A percentile compares a stretch with the other conserved stretches of the same genome.
Conservation (phyloP, 2,797 vertebrate species). For the Sebastes iracundus region DNA sequence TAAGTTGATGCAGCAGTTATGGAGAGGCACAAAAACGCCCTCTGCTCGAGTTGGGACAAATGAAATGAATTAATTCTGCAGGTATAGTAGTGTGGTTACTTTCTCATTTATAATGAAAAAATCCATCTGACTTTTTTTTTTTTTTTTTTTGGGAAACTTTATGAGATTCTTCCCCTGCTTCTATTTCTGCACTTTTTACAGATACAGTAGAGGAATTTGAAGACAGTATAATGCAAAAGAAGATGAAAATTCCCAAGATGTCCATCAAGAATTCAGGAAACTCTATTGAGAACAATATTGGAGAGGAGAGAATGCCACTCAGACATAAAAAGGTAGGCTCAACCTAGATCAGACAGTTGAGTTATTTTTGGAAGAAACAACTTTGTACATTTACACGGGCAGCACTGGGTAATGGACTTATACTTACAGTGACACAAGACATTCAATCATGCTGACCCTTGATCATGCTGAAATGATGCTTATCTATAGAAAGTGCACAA, state of each 20-base stretch:
- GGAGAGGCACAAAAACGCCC: neutral
- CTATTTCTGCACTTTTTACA: slow-evolving; percentile 73
- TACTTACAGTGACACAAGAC: neutral
- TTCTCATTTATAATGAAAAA: slow-evolving; percentile 7
- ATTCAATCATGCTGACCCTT: neutral
- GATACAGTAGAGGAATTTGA: slow-evolving; percentile 99
- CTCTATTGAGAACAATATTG: slow-evolving; percentile 93
- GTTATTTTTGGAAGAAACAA: neutral
- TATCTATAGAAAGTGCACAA: neutral
- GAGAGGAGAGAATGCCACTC: slow-evolving; percentile 93
- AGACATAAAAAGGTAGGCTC: slow-evolving; percentile 96
- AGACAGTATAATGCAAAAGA: slow-evolving; percentile 99
- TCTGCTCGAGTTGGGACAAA: slow-evolving; percentile 2
- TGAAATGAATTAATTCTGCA: neutral
- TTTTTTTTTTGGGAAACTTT: slow-evolving; percentile 20
- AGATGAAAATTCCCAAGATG: slow-evolving; percentile 99
- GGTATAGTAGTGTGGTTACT: neutral
- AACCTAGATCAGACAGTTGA: neutral
- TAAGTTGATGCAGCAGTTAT: slow-evolving; percentile 3
- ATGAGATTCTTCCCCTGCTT: slow-evolving; percentile 65
- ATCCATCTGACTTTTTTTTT: neutral
- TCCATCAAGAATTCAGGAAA: slow-evolving; percentile 93
- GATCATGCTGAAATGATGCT: neutral
- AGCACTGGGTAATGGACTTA: neutral
- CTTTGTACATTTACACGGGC: neutral